Conservation (phyloP, 92 coral and sea anemone species). For the Siderastrea radians region DNA sequence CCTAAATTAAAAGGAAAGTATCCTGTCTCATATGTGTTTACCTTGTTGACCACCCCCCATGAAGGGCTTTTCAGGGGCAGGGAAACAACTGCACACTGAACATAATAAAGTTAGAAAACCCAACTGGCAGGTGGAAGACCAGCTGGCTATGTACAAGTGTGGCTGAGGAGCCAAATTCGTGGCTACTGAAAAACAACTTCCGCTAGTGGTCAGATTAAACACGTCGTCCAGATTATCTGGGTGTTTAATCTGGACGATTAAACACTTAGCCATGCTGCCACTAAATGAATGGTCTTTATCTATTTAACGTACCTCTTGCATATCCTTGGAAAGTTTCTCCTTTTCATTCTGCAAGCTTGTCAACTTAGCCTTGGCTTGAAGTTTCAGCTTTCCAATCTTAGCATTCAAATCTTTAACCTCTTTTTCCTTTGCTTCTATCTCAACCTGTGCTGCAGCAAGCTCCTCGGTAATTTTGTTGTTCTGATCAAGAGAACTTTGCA, state of each 20-base stretch:
- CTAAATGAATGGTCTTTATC: background rate
- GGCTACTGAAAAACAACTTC: too few relatives aligned
- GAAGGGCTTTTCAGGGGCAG: too few relatives aligned
- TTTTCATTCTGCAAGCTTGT: conserved; percentile 68
- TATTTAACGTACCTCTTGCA: conserved; percentile 69
- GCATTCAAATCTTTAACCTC: conserved; percentile 74
- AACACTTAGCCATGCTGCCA: background rate
- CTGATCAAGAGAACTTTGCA: conserved; percentile 43
- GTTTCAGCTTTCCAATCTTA: conserved; percentile 75
- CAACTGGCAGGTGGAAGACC: too few relatives aligned
- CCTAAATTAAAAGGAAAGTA: background rate
- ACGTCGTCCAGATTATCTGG: too few relatives aligned
- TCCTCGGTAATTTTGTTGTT: conserved; percentile 56
- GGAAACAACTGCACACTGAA: too few relatives aligned
- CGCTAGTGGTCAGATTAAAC: too few relatives aligned
- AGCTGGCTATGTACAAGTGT: too few relatives aligned
- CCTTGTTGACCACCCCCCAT: too few relatives aligned
- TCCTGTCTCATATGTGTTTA: too few relatives aligned
- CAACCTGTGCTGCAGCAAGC: conserved; percentile 42
- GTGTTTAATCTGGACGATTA: too few relatives aligned
- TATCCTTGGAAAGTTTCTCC: conserved; percentile 64
- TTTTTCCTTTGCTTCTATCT: conserved; percentile 68
- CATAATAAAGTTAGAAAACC: too few relatives aligned
- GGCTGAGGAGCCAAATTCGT: too few relatives aligned
- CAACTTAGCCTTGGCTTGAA: conserved; percentile 80